Percentiles rank a stretch among this genome's conserved stretches.
These are phyloP conservation scores for Schlechtendalia chinensis DNA, from an alignment of 1,140 invertebrate genomes.

Conservation along the genomic window DNA sequence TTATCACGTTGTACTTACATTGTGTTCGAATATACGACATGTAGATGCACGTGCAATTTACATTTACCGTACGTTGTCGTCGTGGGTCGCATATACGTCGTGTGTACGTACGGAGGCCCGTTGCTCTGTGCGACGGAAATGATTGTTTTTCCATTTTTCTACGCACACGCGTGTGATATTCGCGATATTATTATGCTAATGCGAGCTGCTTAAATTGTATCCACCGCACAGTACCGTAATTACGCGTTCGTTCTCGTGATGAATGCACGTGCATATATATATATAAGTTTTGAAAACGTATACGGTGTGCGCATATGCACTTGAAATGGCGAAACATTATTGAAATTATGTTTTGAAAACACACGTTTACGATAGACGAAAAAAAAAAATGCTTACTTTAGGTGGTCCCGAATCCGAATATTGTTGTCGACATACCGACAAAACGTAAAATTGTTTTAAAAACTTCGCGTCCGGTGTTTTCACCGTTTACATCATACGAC, in stretches of 20 bases:
- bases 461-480: too few relatives aligned
- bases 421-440: too few relatives aligned
- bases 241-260: neutral
- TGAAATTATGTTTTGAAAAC: too few relatives aligned
- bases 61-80: neutral
- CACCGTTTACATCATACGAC: neutral
- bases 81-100: too few relatives aligned
- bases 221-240: neutral
- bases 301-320: too few relatives aligned
- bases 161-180: neutral
- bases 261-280: too few relatives aligned
- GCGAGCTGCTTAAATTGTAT: neutral
- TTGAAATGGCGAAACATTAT: too few relatives aligned
- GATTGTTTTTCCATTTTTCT: conserved; percentile 17
- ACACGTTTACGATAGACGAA: too few relatives aligned
- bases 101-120: neutral
- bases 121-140: conserved; percentile 2
- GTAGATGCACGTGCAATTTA: neutral
- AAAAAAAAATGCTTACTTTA: too few relatives aligned
- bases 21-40: neutral
- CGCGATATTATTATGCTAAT: conserved; percentile 1
- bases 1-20: neutral
- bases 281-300: too few relatives aligned
- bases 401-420: too few relatives aligned
- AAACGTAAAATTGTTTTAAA: too few relatives aligned